phyloP scores from a whole-genome alignment of 2,888 invertebrate genomes.

The Ganaspis brasiliensis region DNA sequence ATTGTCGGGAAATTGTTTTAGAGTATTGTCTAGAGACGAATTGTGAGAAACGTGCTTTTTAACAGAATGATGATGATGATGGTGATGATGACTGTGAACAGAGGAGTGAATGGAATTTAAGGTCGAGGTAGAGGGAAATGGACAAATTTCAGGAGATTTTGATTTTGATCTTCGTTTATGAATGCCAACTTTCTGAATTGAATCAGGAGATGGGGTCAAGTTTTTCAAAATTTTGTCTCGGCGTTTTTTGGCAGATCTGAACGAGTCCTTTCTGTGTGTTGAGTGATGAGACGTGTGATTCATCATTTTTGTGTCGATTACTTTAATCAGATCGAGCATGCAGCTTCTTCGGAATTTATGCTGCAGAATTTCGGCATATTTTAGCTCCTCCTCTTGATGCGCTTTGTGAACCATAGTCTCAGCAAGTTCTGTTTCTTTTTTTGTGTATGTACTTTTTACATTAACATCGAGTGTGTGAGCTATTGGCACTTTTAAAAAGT shows the following conservation, averaged over 20 bases:
- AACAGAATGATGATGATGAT: conserved; percentile 20
- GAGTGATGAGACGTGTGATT: conserved; percentile 60
- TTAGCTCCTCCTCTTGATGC: conserved; percentile 25
- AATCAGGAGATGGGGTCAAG: conserved; percentile 68
- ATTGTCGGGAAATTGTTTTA: conserved; percentile 17
- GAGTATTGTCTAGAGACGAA: not conserved
- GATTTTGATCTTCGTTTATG: conserved; percentile 64
- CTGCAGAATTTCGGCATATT: conserved; percentile 48
- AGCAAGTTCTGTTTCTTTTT: conserved; percentile 51
- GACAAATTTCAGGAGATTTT: conserved; percentile 65
- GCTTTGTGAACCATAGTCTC: not conserved
- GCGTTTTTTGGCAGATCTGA: conserved; percentile 23
- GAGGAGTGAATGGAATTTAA: conserved; percentile 41
- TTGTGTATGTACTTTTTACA: conserved; percentile 64
- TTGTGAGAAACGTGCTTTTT: conserved; percentile 37
- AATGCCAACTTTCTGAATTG: conserved; percentile 56
- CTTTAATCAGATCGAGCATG: conserved; percentile 74
- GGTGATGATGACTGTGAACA: conserved; percentile 13
- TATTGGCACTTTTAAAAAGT: conserved; percentile 64
- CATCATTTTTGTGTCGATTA: conserved; percentile 77
- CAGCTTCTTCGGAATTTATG: conserved; percentile 67
- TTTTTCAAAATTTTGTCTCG: conserved; percentile 56
- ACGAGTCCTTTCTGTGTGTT: conserved; percentile 59
- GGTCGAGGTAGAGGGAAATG: conserved; percentile 30
- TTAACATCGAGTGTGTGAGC: conserved; percentile 63